These are phyloP conservation scores for Tolypeutes matacus DNA, from an alignment of 2,797 vertebrate genomes.

Conservation along the genomic window DNA sequence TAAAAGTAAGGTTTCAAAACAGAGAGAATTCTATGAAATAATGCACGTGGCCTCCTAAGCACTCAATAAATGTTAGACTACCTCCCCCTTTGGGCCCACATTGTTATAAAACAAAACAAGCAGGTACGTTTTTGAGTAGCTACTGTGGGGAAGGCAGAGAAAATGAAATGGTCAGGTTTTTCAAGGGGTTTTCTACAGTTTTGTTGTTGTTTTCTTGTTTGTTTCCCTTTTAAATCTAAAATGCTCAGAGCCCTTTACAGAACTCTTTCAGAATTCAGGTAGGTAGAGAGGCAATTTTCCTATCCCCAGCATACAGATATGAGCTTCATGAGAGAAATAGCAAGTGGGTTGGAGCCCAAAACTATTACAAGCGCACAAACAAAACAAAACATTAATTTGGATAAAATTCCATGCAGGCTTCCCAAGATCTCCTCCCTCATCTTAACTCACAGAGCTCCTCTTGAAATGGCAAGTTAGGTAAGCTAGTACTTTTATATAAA, in stretches of 20 bases:
- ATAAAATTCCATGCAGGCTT: background rate
- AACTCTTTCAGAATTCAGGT: background rate
- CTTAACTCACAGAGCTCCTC: background rate
- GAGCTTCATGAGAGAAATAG: background rate
- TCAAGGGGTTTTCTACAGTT: conserved; percentile 16
- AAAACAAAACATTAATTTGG: conserved; percentile 35
- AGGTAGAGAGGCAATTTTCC: background rate
- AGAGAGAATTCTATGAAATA: conserved; percentile 25
- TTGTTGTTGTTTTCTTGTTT: background rate
- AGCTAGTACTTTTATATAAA: background rate
- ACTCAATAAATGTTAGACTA: background rate
- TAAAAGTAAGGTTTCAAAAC: conserved; percentile 5
- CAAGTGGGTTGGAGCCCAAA: background rate
- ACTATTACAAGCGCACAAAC: background rate
- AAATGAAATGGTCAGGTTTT: background rate
- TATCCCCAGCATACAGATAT: background rate
- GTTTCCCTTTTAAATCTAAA: conserved; percentile 45
- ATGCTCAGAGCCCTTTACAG: background rate
- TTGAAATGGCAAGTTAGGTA: conserved; percentile 20
- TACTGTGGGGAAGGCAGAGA: background rate
- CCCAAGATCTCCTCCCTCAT: background rate
- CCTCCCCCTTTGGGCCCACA: background rate
- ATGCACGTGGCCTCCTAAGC: background rate
- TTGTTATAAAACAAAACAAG: background rate
- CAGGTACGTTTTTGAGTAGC: background rate